Evolutionary conservation across 2,797 vertebrate genomes (phyloP).

Genomic region (Coccyzus lansbergi): DNA sequence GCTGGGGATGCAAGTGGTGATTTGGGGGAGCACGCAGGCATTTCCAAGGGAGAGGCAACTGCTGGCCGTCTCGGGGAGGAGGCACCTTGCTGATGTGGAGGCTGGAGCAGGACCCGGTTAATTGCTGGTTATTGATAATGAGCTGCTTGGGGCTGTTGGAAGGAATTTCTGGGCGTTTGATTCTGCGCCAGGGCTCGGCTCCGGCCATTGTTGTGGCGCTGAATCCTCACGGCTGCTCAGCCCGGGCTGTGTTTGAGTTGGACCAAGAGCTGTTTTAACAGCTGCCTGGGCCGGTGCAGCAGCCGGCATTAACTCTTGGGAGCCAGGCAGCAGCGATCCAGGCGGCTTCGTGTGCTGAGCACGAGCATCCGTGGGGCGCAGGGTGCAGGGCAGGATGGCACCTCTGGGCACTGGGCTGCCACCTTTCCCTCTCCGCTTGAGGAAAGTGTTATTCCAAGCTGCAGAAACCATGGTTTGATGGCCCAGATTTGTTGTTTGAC

Average conservation of each 20-base stretch:
- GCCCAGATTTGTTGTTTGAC: neutral
- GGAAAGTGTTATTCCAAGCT: neutral
- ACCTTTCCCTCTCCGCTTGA: neutral
- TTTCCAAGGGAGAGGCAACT: accelerated
- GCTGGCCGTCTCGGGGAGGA: neutral
- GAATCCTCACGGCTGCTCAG: constrained; percentile 3
- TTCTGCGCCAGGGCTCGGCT: neutral
- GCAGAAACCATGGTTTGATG: neutral
- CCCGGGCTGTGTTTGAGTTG: constrained; percentile 59
- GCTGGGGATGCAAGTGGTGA: accelerated
- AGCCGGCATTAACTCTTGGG: constrained; percentile 47
- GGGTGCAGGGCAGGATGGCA: accelerated
- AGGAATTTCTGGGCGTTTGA: neutral
- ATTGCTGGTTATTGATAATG: neutral
- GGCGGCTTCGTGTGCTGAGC: neutral
- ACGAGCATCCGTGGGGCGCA: accelerated
- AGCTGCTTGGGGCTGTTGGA: neutral
- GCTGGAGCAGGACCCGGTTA: neutral
- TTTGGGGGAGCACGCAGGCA: accelerated
- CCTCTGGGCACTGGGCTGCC: neutral
- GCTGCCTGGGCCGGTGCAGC: constrained; percentile 44
- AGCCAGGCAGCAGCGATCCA: accelerated
- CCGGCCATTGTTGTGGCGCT: constrained; percentile 44
- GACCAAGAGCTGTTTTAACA: constrained; percentile 66
- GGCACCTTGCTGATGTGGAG: neutral